Conservation (phyloP, 1,140 invertebrate species). For the Drosophila nebulosa region DNA sequence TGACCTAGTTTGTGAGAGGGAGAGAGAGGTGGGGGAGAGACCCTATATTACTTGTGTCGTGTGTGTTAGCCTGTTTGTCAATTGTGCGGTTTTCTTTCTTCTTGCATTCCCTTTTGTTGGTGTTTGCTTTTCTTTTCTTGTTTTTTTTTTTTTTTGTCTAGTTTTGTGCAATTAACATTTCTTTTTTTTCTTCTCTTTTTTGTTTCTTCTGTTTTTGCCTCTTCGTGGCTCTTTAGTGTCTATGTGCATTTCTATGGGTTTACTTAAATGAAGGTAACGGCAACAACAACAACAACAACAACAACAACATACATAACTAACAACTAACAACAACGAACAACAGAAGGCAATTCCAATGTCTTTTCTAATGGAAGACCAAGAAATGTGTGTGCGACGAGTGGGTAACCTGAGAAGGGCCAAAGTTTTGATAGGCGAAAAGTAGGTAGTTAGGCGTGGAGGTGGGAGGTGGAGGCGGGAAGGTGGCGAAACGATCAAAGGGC, state of each 20-base stretch:
- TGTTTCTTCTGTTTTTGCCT: too few relatives aligned
- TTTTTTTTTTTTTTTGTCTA: background rate
- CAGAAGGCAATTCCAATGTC: conserved; percentile 55
- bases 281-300: conserved; percentile 8
- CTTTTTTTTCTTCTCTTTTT: too few relatives aligned
- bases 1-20: conserved; percentile 20
- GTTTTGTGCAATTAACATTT: conserved; percentile 66
- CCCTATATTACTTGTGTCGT: background rate
- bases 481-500: conserved; percentile 2
- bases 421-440: conserved; percentile 47
- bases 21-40: too few relatives aligned
- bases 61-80: background rate
- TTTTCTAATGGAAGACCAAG: conserved; percentile 77
- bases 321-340: conserved; percentile 19
- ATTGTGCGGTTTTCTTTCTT: conserved; percentile 4
- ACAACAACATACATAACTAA: conserved; percentile 8
- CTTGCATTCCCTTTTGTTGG: background rate
- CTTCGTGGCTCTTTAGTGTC: conserved; percentile 35
- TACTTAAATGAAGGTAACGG: conserved; percentile 38
- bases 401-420: conserved; percentile 51
- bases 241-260: conserved; percentile 66
- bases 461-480: background rate
- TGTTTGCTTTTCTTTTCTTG: background rate
- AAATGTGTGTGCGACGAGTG: conserved; percentile 45
- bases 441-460: conserved; percentile 18